Evolutionary conservation across 2,888 invertebrate species (phyloP).

Genomic region (Mesochorus sp.): DNA sequence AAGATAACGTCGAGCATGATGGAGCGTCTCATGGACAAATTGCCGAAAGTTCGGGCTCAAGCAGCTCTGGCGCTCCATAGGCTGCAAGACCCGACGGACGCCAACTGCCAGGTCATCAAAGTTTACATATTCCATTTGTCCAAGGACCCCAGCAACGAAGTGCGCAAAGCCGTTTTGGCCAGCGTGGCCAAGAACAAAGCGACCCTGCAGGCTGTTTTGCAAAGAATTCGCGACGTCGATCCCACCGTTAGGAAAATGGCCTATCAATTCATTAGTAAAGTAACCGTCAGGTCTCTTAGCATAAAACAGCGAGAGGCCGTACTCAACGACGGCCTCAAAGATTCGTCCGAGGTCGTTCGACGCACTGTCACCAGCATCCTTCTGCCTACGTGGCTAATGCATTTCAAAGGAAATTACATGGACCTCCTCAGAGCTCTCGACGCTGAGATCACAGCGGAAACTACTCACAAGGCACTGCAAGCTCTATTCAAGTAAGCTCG

Average conservation of each 20-base stretch:
- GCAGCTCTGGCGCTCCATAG: conserved; percentile 91
- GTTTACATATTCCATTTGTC: conserved; percentile 88
- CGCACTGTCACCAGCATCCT: conserved; percentile 83
- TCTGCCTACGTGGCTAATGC: conserved; percentile 90
- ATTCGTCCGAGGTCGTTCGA: conserved; percentile 84
- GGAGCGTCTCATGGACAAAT: conserved; percentile 87
- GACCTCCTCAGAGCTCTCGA: conserved; percentile 89
- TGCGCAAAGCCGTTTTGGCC: conserved; percentile 88
- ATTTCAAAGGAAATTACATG: conserved; percentile 88
- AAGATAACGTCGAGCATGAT: conserved; percentile 88
- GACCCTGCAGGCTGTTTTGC: conserved; percentile 88
- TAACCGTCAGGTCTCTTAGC: conserved; percentile 85
- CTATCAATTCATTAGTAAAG: conserved; percentile 83
- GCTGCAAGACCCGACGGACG: conserved; percentile 90
- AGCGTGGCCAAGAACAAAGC: conserved; percentile 88
- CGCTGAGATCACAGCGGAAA: conserved; percentile 86
- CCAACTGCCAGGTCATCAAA: conserved; percentile 89
- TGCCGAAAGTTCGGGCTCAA: conserved; percentile 89
- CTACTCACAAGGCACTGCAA: conserved; percentile 83
- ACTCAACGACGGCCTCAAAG: conserved; percentile 86
- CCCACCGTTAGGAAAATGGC: conserved; percentile 88
- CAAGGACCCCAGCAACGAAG: conserved; percentile 90
- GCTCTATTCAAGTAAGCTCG: conserved; percentile 84
- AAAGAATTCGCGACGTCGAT: conserved; percentile 90
- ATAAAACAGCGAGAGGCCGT: conserved; percentile 86